Percentiles rank a stretch among this genome's conserved stretches.
These are phyloP conservation scores for Brachionus plicatilis DNA, from an alignment of 1,140 invertebrate genomes.

Conservation along the genomic window DNA sequence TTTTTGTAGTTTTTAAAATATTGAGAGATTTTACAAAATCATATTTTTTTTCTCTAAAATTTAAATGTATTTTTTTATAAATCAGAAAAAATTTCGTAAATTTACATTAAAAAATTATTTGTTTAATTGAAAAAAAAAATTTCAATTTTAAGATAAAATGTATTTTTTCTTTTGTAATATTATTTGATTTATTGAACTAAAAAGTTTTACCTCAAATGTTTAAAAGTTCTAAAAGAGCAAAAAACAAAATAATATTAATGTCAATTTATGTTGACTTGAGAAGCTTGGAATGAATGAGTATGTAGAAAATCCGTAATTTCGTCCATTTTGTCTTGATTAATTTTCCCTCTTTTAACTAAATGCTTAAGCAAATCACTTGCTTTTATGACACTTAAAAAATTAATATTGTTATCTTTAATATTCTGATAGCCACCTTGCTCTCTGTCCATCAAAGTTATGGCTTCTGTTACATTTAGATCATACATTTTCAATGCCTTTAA, in stretches of 20 bases:
- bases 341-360: not conserved
- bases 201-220: not conserved
- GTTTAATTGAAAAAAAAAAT: too few species aligned
- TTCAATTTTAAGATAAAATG: not conserved
- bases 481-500: slow-evolving; percentile 62
- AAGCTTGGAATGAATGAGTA: slow-evolving; percentile 19
- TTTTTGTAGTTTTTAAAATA: too few species aligned
- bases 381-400: slow-evolving; percentile 43
- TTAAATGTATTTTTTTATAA: too few species aligned
- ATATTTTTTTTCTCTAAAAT: too few species aligned
- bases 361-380: slow-evolving; percentile 29
- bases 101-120: too few species aligned
- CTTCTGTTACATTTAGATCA: slow-evolving; percentile 69
- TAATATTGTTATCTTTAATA: slow-evolving; percentile 66
- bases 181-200: not conserved
- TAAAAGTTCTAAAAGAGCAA: not conserved
- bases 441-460: slow-evolving; percentile 79
- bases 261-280: not conserved
- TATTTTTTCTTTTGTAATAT: not conserved
- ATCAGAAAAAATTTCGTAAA: too few species aligned
- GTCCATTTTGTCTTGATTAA: not conserved
- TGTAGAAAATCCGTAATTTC: slow-evolving; percentile 23
- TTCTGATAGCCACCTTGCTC: slow-evolving; percentile 78
- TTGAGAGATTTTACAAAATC: too few species aligned
- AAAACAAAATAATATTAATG: not conserved